These are phyloP conservation scores for Liolophura sinensis DNA, from an alignment of 1,140 invertebrate species.

Conservation along the genomic window DNA sequence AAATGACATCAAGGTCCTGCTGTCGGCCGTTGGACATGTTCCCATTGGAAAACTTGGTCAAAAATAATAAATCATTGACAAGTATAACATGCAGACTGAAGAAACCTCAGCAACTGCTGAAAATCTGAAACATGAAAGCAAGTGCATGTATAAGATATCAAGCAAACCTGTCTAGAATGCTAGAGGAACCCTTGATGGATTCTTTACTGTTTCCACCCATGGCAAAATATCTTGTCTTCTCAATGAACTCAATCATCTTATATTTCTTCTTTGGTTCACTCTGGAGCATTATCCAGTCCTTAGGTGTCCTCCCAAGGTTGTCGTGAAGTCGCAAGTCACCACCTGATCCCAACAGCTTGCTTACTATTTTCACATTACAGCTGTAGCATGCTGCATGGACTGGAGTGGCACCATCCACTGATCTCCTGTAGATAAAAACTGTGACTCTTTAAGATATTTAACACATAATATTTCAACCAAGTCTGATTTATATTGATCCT, in stretches of 20 bases:
- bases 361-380: conserved; percentile 51
- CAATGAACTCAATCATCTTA: conserved; percentile 46
- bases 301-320: conserved; percentile 31
- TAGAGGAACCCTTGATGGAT: too few species aligned
- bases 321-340: conserved; percentile 60
- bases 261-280: conserved; percentile 33
- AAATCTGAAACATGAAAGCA: too few species aligned
- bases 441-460: conserved; percentile 1
- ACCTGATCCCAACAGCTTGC: conserved; percentile 53
- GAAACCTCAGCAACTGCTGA: too few species aligned
- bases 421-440: conserved; percentile 31
- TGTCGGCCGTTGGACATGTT: too few species aligned
- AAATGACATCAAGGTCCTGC: too few species aligned
- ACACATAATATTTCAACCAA: not conserved
- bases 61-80: too few species aligned
- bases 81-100: too few species aligned
- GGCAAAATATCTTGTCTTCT: conserved; percentile 42
- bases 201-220: conserved; percentile 17
- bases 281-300: conserved; percentile 51
- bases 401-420: conserved; percentile 52
- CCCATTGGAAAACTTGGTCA: too few species aligned
- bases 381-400: conserved; percentile 57
- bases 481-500: too few species aligned
- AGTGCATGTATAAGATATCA: too few species aligned
- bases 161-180: too few species aligned